Evolutionary conservation across 2,113 vertebrate species (phyloP), one percentile per base, ranked within the genome.

Genomic region (Shinisaurus crocodilurus): DNA sequence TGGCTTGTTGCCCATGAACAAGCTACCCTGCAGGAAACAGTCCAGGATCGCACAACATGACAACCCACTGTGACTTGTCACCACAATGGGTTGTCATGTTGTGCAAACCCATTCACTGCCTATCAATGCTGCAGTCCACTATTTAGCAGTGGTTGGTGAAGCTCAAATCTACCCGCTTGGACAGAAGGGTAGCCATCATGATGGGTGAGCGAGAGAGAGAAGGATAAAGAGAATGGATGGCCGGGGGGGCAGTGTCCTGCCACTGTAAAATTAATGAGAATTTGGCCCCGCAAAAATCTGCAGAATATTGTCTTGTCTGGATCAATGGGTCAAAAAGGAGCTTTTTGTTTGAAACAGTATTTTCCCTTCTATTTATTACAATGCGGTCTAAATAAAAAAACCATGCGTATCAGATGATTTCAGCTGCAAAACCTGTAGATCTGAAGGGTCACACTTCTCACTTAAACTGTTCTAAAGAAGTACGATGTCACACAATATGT

Each of bases 321-420:
- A 84, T 91, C 94, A 93, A 70, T 90, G 93, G 94, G 93, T 88
- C 94, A 93, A 94, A 95, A 96, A 95, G 90, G 67, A 75, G 87
- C 91, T 93, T 93, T 92, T 93, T 96, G 82, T 94, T 94, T 92
- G 91, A 97, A 94, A 92, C 89, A 90, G 89, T 74, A 67, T 95
- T 93, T 89, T 86, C 91, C 85, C 93, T 95, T 88, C 94, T 93
- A 90, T 86, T 95, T 95, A 91, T 87, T 91, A 92, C 85, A 95
- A 95, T 95, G 90, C 89, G 96, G 93, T 96, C 95, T 97, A 95
- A 96, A 96, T 88, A 96, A 89, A 96, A 96, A 89, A 96, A 89
- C 96, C 90, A 65, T 92, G 45, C 91, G 85, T 81, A 92, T 92
- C 94, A 96, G 81, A 86, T 94, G 85, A 92, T 95, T 95, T 95